Evolutionary conservation across 2,888 invertebrate species (phyloP), one percentile per base, ranked within the genome.

Genomic region (Eupsilia transversa): DNA sequence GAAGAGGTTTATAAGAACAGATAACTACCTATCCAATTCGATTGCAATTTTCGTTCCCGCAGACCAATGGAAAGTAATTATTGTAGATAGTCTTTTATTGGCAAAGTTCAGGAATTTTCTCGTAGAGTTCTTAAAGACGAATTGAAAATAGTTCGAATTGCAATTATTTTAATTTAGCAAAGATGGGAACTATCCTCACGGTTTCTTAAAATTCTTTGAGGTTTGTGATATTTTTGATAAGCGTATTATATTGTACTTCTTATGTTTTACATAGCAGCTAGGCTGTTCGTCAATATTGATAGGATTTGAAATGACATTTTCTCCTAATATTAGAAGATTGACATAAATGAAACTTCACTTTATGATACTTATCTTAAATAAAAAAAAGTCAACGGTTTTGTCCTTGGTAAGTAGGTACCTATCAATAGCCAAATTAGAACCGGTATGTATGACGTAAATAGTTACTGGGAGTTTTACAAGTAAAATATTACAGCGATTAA

Each of bases 1-100:
- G 12, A 49, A 66, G 12, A 5, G 1, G 43, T 41, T 38, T 3
- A 10, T 35, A 35, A 14, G 20, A 70, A 20, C 38, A 46, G 5
- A 59, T 35, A 30, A 68, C 33, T 33, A 30, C 59, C 33, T 33
- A 6, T 35, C 1, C 10, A 27, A 52, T 38, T 52, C 10, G 12
- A n/a, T 30, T 17, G 35, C n/a, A 52, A n/a, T 54, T 60, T 30
- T 33, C 14, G 10, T 61, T 0, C 6, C 1, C 2, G 3, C 1
- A 43, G 23, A 41, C 6, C 2, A 27, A 46, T n/a, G 23, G 3
- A 30, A 10, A 23, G 27, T 59, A 6, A 33, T 46, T 23, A 33
- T 46, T 23, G 20, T 30, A 52, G 68, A 30, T 75, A 41, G 38
- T 49, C n/a, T n/a, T 27, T 59, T 75, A 68, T n/a, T 76, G 23